These are phyloP conservation scores for Mionectes olivaceus DNA, from an alignment of 2,797 vertebrate species.

Conservation along the genomic window DNA sequence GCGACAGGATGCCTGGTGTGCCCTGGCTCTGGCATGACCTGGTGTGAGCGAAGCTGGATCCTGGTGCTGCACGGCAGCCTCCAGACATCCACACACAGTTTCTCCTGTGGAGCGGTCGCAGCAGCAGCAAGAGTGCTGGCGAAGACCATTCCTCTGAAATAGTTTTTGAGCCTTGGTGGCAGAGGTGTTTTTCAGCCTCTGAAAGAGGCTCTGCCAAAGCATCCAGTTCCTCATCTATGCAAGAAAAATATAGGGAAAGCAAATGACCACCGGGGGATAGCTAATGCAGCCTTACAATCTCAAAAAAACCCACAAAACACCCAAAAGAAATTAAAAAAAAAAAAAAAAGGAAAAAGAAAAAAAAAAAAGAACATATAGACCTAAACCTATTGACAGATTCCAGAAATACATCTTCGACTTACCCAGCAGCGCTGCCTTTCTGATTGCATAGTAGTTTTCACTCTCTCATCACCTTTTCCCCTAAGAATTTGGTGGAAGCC, in stretches of 20 bases:
- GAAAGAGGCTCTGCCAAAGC: constrained; percentile 27
- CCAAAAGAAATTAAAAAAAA: too few species aligned
- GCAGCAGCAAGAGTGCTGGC: constrained; percentile 65
- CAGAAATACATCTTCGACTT: constrained; percentile 42
- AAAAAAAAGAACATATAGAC: neutral
- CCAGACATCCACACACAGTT: neutral
- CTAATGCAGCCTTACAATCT: constrained; percentile 1
- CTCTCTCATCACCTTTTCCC: neutral
- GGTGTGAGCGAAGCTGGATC: constrained; percentile 39
- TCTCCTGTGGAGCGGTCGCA: constrained; percentile 33
- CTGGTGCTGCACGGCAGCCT: constrained; percentile 7
- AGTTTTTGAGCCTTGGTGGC: constrained; percentile 72
- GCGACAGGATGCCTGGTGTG: constrained; percentile 94
- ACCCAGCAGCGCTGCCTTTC: constrained; percentile 31
- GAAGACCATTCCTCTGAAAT: constrained; percentile 65
- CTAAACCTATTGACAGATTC: neutral
- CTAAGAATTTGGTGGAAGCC: neutral
- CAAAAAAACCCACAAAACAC: neutral
- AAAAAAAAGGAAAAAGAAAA: rapidly evolving
- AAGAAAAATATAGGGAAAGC: constrained; percentile 65
- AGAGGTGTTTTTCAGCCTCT: constrained; percentile 45
- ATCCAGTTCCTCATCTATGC: constrained; percentile 65
- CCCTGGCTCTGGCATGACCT: constrained; percentile 92
- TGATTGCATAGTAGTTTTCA: constrained; percentile 27
- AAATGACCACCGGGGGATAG: constrained; percentile 7